phyloP scores from a whole-genome alignment of 2,888 invertebrate species.

The Ceratothoa steindachneri region DNA sequence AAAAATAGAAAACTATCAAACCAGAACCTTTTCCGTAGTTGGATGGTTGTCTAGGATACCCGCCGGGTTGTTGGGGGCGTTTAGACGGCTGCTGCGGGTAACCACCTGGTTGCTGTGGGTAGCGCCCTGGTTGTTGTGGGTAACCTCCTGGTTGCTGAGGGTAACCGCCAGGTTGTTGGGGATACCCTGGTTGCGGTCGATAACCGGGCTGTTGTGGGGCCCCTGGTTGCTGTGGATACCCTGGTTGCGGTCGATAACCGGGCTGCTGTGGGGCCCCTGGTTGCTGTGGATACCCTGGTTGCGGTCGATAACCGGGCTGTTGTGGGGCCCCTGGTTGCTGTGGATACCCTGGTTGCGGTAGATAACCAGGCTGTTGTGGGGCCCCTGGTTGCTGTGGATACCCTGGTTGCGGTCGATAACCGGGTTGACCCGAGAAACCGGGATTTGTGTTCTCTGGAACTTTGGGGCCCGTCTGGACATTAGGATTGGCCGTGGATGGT shows the following conservation, averaged over 20 bases:
- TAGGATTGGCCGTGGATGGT: not conserved
- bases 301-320: not conserved
- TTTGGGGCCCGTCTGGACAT: not conserved
- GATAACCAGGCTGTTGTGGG: not conserved
- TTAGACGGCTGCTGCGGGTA: not conserved
- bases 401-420: not conserved
- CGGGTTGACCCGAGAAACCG: not conserved
- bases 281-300: not conserved
- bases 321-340: not conserved
- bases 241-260: not conserved
- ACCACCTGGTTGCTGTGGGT: not conserved
- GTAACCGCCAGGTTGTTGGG: not conserved
- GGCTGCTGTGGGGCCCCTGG: not conserved
- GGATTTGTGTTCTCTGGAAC: not conserved
- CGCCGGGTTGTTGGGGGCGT: not conserved
- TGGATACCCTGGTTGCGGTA: no score
- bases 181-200: not conserved
- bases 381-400: conserved; percentile 1
- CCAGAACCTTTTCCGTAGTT: not conserved
- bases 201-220: not conserved
- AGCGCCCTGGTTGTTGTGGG: not conserved
- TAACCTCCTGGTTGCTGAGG: conserved; percentile 5
- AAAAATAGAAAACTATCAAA: no score
- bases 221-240: not conserved
- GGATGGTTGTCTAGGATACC: not conserved